Evolutionary conservation across 2,888 invertebrate genomes (phyloP).

Genomic region (Chouioia cunea): DNA sequence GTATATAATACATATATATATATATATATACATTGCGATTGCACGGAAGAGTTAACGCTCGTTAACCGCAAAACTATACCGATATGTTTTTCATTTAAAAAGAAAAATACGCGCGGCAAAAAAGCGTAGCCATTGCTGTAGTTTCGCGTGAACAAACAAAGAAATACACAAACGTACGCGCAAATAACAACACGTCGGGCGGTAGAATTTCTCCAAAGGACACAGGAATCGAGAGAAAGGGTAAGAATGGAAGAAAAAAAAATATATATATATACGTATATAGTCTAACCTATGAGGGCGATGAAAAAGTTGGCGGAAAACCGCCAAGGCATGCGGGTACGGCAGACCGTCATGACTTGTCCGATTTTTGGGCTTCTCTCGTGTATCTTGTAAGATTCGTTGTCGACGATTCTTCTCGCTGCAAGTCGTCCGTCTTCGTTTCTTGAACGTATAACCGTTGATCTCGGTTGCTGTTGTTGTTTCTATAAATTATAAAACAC

Average conservation of each 20-base stretch:
- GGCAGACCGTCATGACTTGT: constrained; percentile 59
- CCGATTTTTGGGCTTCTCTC: constrained; percentile 48
- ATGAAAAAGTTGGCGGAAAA: constrained; percentile 54
- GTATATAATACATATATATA: too few relatives aligned
- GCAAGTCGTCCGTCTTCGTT: constrained; percentile 48
- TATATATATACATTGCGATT: too few relatives aligned
- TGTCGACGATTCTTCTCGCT: constrained; percentile 27
- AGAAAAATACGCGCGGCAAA: too few relatives aligned
- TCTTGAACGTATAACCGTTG: constrained; percentile 47
- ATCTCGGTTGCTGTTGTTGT: constrained; percentile 35
- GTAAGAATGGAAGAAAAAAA: background rate
- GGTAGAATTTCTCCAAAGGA: too few relatives aligned
- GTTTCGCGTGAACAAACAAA: too few relatives aligned
- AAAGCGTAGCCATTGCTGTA: too few relatives aligned
- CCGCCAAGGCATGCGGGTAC: constrained; percentile 54
- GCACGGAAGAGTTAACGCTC: constrained; percentile 17
- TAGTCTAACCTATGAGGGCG: constrained; percentile 53
- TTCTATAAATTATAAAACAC: too few relatives aligned
- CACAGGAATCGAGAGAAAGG: too few relatives aligned
- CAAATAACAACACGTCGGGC: too few relatives aligned
- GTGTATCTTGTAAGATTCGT: constrained; percentile 45
- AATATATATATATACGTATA: too few relatives aligned
- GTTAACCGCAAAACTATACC: constrained; percentile 31
- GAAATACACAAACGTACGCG: constrained; percentile 10
- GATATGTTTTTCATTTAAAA: too few relatives aligned